Conservation (phyloP, 2,113 vertebrate genomes). For the Trachemys scripta region DNA sequence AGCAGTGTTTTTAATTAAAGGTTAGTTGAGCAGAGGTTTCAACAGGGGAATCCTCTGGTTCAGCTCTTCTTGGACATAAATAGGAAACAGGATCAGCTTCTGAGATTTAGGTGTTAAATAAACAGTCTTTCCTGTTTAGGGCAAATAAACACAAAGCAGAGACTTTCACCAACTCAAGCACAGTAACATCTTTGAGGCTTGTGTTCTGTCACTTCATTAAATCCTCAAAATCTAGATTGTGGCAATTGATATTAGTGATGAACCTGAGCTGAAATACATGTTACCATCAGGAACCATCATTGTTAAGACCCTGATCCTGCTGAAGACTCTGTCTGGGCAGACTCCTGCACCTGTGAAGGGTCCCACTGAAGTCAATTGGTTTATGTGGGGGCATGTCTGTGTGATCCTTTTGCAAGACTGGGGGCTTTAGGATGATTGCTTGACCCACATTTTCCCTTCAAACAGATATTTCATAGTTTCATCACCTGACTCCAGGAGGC, state of each 20-base stretch:
- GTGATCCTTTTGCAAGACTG: not conserved
- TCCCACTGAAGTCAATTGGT: not conserved
- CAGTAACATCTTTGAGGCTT: not conserved
- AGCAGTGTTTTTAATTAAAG: not conserved
- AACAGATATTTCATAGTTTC: constrained; percentile 36
- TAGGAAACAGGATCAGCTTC: constrained; percentile 1
- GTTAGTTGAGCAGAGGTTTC: not conserved
- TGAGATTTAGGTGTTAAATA: not conserved
- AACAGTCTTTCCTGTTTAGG: not conserved
- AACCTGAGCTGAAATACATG: not conserved
- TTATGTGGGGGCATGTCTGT: not conserved
- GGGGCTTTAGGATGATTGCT: constrained; percentile 38
- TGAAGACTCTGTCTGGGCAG: not conserved
- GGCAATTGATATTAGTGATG: not conserved
- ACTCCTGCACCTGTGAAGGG: fast-evolving
- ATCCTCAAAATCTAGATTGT: not conserved
- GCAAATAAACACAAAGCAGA: constrained; percentile 1
- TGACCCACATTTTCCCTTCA: not conserved
- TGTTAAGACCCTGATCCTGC: not conserved
- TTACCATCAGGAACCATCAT: not conserved
- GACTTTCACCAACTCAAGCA: not conserved
- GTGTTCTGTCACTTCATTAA: not conserved
- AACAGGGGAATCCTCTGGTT: not conserved
- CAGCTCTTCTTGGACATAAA: not conserved
- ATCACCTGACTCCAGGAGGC: not conserved